Conservation (phyloP, 1,140 invertebrate species). For the Atta texana region DNA sequence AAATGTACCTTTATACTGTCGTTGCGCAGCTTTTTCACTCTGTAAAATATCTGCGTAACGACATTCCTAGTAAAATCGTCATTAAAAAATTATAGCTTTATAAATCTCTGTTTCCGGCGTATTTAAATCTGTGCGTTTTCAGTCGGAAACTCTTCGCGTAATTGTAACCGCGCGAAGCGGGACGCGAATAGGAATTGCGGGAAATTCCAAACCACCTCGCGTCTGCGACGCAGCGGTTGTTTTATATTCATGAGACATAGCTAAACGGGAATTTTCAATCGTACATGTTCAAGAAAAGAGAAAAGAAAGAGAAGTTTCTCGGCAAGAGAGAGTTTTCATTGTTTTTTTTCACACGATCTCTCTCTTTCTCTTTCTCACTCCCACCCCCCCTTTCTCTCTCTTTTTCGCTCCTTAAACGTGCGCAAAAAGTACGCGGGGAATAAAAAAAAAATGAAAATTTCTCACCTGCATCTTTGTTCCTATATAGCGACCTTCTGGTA, state of each 20-base stretch:
- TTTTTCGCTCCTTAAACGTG: neutral
- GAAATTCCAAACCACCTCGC: constrained; percentile 27
- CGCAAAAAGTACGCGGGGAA: neutral
- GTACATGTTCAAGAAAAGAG: neutral
- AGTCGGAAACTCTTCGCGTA: neutral
- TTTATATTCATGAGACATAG: constrained; percentile 14
- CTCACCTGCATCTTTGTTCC: constrained; percentile 19
- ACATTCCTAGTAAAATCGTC: no score
- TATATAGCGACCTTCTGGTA: neutral
- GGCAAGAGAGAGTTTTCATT: neutral
- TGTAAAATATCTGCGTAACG: no score
- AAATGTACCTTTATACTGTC: no score
- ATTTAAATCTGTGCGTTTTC: neutral
- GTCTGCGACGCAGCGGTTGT: neutral
- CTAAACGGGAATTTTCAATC: neutral
- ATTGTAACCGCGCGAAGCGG: neutral
- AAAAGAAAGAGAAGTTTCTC: neutral
- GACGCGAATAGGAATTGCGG: neutral
- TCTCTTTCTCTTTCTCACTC: neutral
- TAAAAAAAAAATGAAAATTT: neutral
- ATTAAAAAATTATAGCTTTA: no score
- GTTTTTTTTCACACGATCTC: neutral
- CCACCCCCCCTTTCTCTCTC: no score
- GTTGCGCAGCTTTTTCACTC: no score
- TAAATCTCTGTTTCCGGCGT: neutral